Base-by-base conservation (phyloP, 1,140 invertebrate genomes). In the Laodelphax striatellus region DNA sequence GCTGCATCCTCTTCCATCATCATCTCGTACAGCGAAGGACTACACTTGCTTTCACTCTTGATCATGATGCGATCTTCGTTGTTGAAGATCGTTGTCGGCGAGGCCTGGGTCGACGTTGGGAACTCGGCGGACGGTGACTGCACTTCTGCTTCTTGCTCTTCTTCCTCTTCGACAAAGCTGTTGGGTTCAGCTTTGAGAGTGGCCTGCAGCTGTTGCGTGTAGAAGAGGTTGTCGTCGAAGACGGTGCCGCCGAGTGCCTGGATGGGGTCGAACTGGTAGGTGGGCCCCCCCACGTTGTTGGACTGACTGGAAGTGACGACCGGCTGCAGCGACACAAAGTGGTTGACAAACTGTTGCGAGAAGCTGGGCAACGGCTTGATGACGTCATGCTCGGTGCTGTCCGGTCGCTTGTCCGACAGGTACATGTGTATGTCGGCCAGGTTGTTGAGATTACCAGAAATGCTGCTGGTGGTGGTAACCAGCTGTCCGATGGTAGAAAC, bases 371-470 rank as follows among this genome's bases (percentile, higher is more conserved):
- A 71, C 65, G 77, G 75, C 66, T 75, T 28, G 41, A n/a, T 9
- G 55, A 50, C 2, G 44, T 6, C n/a, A n/a, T n/a, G n/a, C n/a
- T n/a, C 22, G 52, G 38, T 28, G 57, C 62, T 72, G 69, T 44
- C 22, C 44, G 14, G 55, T 22, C 17, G 19, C 6, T 17, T 57
- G 22, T 55, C 22, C 28, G 28, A 9, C 42, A 63, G 10, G 21
- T 50, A 57, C 31, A 54, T 57, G 58, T 60, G 58, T 43, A 58
- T 43, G 57, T 62, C 62, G 43, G 60, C 60, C 61, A 64, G 61
- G 63, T 66, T 66, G 73, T 82, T n/a, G n/a, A n/a, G n/a, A n/a
- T n/a, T 82, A 82, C 83, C 83, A 85, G 79, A 84, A 85, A 79
- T 82, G 84, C 72, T 83, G 81, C 68, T 77, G 75, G 75, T 76